Evolutionary conservation across 2,797 vertebrate genomes (phyloP), one percentile per base, ranked within the genome.

Genomic region (Glyptemys insculpta): DNA sequence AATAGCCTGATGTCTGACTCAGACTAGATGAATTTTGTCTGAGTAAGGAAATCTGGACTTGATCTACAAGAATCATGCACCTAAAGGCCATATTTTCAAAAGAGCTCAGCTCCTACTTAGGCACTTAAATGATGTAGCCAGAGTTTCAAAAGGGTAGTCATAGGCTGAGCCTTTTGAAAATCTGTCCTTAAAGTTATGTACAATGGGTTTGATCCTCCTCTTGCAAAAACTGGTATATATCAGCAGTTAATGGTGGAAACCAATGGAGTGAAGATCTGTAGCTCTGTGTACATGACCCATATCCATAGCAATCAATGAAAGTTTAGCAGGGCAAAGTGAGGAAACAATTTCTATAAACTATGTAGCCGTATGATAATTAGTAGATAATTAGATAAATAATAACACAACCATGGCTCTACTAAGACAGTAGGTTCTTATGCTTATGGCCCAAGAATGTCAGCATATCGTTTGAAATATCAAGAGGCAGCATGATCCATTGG

Each of bases 251-350:
- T 6, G 44, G 2, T 81, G 93, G 94, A 87, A 87, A 86, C 86
- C 74, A 93, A 89, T 25, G 57, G 81, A 95, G 95, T 49, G 76
- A 92, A 88, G 89, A 92, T 93, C 87, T 86, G 91, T 83, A 41
- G 81, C 29, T 86, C 74, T 72, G 94, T 95, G 87, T 91, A 72
- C 65, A 4, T 76, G 21, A 10, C 9, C 54, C 54, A 54, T 54
- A 68, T 37, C 18, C n/a, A 68, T 85, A 81, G 96, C 96, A 96
- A 95, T 95, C 96, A 94, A 86, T 57, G 89, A 79, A 54, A 86
- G 93, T 95, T 95, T 50, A 96, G 87, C 83, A 52, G 62, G 87
- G 87, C 68, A 91, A 91, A 83, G 79, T 82, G 91, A 86, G 74
- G 79, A 87, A 89, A 92, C 27, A 93, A 87, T 31, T 93, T 92